Percentiles rank a stretch among this genome's conserved stretches.
Evolutionary conservation across 2,113 vertebrate genomes (phyloP).

Genomic region (Condylura cristata): DNA sequence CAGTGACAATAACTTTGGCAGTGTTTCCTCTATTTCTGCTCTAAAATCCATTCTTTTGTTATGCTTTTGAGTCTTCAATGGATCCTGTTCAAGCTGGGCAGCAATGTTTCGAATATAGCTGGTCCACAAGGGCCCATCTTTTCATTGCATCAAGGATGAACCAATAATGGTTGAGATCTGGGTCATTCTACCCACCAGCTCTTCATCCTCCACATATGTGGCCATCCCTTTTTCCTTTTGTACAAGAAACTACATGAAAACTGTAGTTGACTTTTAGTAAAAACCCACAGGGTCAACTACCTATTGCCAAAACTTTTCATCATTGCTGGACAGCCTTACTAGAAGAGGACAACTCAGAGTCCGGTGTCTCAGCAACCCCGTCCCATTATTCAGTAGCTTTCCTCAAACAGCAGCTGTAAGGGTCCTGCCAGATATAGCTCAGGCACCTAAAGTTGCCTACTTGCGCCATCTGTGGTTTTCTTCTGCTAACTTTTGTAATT

Average conservation of each 20-base stretch:
- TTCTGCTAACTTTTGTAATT: neutral
- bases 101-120: rapidly evolving
- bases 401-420: too few relatives aligned
- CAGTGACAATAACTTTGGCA: neutral
- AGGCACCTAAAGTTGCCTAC: neutral
- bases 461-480: neutral
- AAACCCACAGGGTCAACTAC: neutral
- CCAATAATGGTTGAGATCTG: neutral
- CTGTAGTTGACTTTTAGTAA: neutral
- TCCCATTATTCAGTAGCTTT: neutral
- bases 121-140: neutral
- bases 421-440: neutral
- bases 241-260: neutral
- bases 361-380: neutral
- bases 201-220: neutral
- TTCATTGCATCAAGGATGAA: neutral
- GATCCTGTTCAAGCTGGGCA: neutral
- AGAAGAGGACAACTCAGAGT: neutral
- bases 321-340: neutral
- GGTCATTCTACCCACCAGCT: neutral
- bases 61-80: neutral
- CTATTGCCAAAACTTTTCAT: neutral
- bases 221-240: neutral
- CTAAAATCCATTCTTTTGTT: neutral
- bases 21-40: neutral